phyloP scores from a whole-genome alignment of 2,113 vertebrate species.

The Regulus satrapa region DNA sequence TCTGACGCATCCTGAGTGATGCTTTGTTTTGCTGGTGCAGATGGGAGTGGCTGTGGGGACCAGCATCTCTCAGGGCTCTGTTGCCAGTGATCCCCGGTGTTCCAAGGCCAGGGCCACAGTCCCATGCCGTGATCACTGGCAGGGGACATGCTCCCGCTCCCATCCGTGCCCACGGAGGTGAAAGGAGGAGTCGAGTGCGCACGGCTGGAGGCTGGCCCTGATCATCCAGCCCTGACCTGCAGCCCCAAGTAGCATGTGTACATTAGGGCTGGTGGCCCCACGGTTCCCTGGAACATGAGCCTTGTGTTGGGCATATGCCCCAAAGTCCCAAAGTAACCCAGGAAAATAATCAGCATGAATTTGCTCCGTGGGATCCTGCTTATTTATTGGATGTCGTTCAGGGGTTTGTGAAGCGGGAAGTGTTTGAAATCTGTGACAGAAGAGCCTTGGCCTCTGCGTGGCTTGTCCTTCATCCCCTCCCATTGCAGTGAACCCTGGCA shows the following conservation, averaged over 20 bases:
- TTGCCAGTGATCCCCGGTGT: accelerated
- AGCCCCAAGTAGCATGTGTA: accelerated
- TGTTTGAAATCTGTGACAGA: background rate
- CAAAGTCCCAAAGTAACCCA: background rate
- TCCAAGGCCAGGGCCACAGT: background rate
- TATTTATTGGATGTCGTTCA: background rate
- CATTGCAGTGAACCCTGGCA: background rate
- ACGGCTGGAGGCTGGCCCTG: background rate
- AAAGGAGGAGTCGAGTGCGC: accelerated
- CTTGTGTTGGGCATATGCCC: background rate
- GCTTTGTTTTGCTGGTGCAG: conserved; percentile 43
- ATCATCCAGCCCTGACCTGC: background rate
- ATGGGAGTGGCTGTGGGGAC: conserved; percentile 19
- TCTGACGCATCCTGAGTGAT: background rate
- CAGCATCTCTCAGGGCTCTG: background rate
- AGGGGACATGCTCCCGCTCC: accelerated
- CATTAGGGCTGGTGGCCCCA: background rate
- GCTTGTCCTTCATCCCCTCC: background rate
- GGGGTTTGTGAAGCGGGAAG: background rate
- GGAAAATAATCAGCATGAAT: background rate
- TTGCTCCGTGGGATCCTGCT: background rate
- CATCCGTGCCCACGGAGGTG: accelerated
- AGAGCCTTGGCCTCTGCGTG: background rate
- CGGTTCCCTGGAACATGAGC: accelerated
- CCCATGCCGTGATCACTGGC: background rate